A percentile compares a stretch with the other conserved stretches of the same genome.
These are phyloP conservation scores for Heterochromis multidens DNA, from an alignment of 2,113 vertebrate genomes.

Conservation along the genomic window DNA sequence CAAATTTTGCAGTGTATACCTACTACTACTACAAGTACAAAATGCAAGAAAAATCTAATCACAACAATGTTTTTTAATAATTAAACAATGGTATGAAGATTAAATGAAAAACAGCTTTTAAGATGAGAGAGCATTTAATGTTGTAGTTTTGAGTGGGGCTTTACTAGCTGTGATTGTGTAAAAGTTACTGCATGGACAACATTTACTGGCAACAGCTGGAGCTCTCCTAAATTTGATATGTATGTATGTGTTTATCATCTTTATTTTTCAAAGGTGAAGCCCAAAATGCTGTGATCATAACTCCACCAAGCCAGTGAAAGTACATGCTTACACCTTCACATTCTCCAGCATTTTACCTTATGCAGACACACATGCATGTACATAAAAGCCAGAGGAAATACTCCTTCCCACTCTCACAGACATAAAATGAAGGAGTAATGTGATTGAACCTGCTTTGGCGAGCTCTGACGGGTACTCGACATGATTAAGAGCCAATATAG, in stretches of 20 bases:
- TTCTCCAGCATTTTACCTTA: constrained; percentile 6
- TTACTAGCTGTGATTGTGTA: too few relatives aligned
- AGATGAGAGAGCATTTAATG: not conserved
- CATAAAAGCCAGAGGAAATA: constrained; percentile 3
- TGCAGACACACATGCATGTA: constrained; percentile 7
- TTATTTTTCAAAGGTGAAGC: not conserved
- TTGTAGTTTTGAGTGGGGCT: too few relatives aligned
- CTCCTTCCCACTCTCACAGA: constrained; percentile 19
- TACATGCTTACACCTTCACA: constrained; percentile 35
- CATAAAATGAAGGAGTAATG: constrained; percentile 74
- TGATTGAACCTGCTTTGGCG: constrained; percentile 78
- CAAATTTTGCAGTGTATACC: not conserved
- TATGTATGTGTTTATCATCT: not conserved
- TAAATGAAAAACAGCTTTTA: not conserved
- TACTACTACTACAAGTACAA: too few relatives aligned
- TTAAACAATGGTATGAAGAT: not conserved
- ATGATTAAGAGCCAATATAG: constrained; percentile 75
- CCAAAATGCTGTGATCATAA: constrained; percentile 13
- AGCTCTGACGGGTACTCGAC: constrained; percentile 73
- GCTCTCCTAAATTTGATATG: not conserved
- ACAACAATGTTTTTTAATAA: too few relatives aligned
- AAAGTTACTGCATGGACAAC: too few relatives aligned
- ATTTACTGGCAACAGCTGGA: too few relatives aligned
- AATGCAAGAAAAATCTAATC: too few relatives aligned
- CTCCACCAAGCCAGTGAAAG: constrained; percentile 17